Base-by-base conservation (phyloP, 2,113 vertebrate genomes). In the Macquaria australasica region DNA sequence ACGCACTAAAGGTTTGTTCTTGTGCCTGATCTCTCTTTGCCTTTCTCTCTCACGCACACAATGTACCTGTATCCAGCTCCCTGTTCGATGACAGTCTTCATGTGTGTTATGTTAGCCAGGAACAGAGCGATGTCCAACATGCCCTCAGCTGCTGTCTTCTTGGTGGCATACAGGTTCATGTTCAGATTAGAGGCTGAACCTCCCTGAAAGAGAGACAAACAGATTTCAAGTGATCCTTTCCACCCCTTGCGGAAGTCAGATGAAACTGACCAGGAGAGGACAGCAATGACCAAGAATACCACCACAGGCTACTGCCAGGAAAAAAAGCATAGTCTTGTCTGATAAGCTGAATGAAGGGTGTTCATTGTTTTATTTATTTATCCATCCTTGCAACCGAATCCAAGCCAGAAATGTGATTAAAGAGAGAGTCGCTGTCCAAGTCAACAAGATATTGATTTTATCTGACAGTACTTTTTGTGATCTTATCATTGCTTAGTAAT, bases 51-150 rank as follows among this genome's bases (percentile, higher is more conserved):
- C 45, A 59, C 39, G 45, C 25, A 31, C 28, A 31, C 28, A 31
- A 31, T 21, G 3, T 69, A 94, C 94, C 94, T 93, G 89, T 96
- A 97, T 45, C 96, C 94, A 0, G 96, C 48, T 0, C 97, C 97
- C 68, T 97, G 97, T 85, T 98, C 97, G 74, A 99, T 95, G 82
- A 98, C 97, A 0, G 95, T 96, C 58, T 98, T 98, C 94, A 98
- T 96, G 94, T 97, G 96, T 0, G 95, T 95, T 86, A 97, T 95
- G 0, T 98, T 98, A 0, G 98, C 97, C 96, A 98, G 96, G 91
- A 98, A 96, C 11, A 99, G 95, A 0, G 98, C 97, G 77, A 97
- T 93, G 0, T 98, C 97, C 94, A 98, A 84, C 97, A 99, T 97
- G 93, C 97, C 97, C 87, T 98, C 97, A 0, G 97, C 97, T 60